A percentile compares a stretch with the other conserved stretches of the same genome.
Evolutionary conservation across 2,888 invertebrate species (phyloP).

Genomic region (Hypena proboscidalis): DNA sequence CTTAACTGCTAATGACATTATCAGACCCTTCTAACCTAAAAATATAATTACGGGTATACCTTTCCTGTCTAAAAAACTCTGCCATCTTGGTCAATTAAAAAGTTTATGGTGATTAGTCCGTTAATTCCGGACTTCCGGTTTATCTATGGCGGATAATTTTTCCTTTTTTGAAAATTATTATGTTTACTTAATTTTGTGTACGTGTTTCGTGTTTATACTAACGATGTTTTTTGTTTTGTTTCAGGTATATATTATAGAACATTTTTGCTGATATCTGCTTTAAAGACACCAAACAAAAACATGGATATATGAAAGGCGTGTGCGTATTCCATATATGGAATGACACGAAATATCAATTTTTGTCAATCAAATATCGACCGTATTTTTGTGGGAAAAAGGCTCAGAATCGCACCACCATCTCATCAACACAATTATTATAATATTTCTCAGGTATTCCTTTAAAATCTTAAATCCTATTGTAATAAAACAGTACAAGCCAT

Average conservation of each 20-base stretch:
- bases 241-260: too few species aligned
- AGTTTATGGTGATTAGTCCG: constrained; percentile 9
- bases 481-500: constrained; percentile 6
- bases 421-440: too few species aligned
- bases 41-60: constrained; percentile 30
- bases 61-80: constrained; percentile 13
- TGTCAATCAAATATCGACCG: too few species aligned
- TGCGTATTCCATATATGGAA: too few species aligned
- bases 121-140: constrained; percentile 5
- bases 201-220: not conserved
- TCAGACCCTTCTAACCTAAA: constrained; percentile 18
- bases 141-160: not conserved
- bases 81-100: constrained; percentile 20
- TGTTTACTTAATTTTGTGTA: too few species aligned
- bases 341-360: too few species aligned
- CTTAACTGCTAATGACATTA: constrained; percentile 24
- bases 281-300: too few species aligned
- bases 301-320: too few species aligned
- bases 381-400: too few species aligned
- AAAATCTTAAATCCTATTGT: not conserved
- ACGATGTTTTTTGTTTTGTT: constrained; percentile 24
- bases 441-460: too few species aligned
- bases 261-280: too few species aligned
- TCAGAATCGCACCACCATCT: too few species aligned
- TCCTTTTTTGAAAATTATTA: not conserved